A percentile compares a stretch with the other conserved stretches of the same genome.
Evolutionary conservation across 2,113 vertebrate genomes (phyloP).

Genomic region (Odontesthes bonariensis): DNA sequence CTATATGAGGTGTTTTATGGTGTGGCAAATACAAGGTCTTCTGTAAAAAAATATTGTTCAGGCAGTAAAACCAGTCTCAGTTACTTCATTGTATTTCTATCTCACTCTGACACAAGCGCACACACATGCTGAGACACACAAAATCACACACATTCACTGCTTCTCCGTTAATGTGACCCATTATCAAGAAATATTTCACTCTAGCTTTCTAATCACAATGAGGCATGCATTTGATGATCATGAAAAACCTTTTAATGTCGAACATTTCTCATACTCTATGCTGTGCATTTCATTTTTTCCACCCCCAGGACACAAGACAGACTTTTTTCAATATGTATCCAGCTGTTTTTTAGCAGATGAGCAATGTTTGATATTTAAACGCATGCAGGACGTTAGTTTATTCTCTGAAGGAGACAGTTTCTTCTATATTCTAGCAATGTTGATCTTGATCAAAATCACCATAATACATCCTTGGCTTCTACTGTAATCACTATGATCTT

Average conservation of each 20-base stretch:
- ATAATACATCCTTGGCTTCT: background rate
- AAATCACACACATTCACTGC: conserved; percentile 8
- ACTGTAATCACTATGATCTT: background rate
- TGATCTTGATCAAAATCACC: background rate
- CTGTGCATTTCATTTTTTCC: conserved; percentile 34
- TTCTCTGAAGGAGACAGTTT: background rate
- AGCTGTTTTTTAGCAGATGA: conserved; percentile 16
- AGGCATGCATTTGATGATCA: conserved; percentile 31
- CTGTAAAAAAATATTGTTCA: background rate
- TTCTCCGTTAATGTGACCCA: conserved; percentile 38
- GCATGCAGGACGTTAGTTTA: background rate
- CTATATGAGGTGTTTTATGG: conserved; percentile 1
- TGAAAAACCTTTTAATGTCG: conserved; percentile 43
- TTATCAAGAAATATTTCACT: conserved; percentile 47
- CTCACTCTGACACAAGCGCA: background rate
- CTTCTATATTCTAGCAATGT: background rate
- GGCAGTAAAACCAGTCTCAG: conserved; percentile 23
- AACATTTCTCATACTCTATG: conserved; percentile 34
- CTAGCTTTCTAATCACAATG: conserved; percentile 24
- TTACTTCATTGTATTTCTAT: conserved; percentile 20
- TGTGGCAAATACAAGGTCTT: conserved; percentile 8
- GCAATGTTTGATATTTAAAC: background rate
- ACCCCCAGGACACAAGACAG: background rate
- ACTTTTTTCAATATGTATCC: background rate
- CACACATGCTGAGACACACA: conserved; percentile 5